phyloP scores from a whole-genome alignment of 2,888 invertebrate species.

The Lasioglossum lativentre region DNA sequence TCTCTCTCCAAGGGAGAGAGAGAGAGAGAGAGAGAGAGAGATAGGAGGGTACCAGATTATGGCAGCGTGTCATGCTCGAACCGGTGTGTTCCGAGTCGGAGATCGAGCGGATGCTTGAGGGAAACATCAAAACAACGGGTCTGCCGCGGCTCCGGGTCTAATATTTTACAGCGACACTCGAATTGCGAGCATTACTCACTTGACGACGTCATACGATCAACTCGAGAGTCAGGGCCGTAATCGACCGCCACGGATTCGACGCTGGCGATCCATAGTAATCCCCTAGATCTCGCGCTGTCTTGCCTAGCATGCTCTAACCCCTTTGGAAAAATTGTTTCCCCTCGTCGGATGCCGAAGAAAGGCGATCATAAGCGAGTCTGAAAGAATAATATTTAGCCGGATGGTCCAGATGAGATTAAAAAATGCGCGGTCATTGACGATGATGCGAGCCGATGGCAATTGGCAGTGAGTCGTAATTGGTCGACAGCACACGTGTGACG shows the following conservation, averaged over 20 bases:
- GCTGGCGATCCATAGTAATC: not conserved
- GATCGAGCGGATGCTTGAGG: slow-evolving; percentile 56
- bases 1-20: not conserved
- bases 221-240: slow-evolving; percentile 70
- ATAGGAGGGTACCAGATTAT: not conserved
- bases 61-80: not conserved
- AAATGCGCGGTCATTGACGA: slow-evolving; percentile 34
- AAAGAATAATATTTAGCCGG: not conserved
- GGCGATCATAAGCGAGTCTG: not conserved
- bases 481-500: slow-evolving; percentile 40
- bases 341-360: not conserved
- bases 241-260: slow-evolving; percentile 27
- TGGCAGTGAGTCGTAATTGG: slow-evolving; percentile 57
- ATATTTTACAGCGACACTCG: slow-evolving; percentile 78
- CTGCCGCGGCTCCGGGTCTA: slow-evolving; percentile 70
- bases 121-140: slow-evolving; percentile 70
- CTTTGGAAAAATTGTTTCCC: not conserved
- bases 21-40: not conserved
- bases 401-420: slow-evolving; percentile 12
- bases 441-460: slow-evolving; percentile 49
- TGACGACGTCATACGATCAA: slow-evolving; percentile 73
- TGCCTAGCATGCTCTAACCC: not conserved
- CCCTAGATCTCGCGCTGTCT: not conserved
- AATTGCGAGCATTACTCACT: slow-evolving; percentile 78
- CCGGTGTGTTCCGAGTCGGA: slow-evolving; percentile 47